These are phyloP conservation scores for Cataglyphis cursor DNA, from an alignment of 2,888 invertebrate genomes.

Conservation along the genomic window DNA sequence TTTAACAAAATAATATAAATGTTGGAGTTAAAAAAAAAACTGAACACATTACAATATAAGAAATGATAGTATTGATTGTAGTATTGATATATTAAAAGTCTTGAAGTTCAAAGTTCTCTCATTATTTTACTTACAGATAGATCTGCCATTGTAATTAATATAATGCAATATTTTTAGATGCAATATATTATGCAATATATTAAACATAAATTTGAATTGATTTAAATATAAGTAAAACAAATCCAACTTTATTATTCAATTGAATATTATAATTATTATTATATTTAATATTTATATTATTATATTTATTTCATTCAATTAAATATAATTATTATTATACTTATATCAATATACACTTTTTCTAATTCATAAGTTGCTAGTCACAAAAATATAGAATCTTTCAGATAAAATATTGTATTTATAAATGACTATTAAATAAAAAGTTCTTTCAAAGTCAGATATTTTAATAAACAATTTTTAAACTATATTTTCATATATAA, in stretches of 20 bases:
- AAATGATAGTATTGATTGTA: too few relatives aligned
- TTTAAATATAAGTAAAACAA: slow-evolving; percentile 23
- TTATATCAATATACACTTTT: slow-evolving; percentile 23
- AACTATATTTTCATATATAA: slow-evolving; percentile 22
- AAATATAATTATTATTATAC: not conserved
- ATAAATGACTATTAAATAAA: slow-evolving; percentile 38
- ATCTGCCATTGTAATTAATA: slow-evolving; percentile 19
- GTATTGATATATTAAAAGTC: not conserved
- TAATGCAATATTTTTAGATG: not conserved
- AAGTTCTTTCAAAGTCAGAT: slow-evolving; percentile 15
- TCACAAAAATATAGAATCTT: slow-evolving; percentile 44
- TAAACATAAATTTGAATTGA: slow-evolving; percentile 15
- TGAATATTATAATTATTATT: slow-evolving; percentile 18
- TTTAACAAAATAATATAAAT: slow-evolving; percentile 7
- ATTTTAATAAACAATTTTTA: slow-evolving; percentile 42
- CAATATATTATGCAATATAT: not conserved
- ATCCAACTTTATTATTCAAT: slow-evolving; percentile 13
- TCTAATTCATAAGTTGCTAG: slow-evolving; percentile 25
- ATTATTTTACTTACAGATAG: not conserved
- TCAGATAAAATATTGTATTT: slow-evolving; percentile 9
- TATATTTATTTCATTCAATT: not conserved
- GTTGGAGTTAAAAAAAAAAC: not conserved
- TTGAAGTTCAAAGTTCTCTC: not conserved
- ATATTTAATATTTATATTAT: not conserved
- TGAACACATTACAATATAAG: not conserved